A percentile compares a stretch with the other conserved stretches of the same genome.
Evolutionary conservation across 2,797 vertebrate species (phyloP).

Genomic region (Micromesistius poutassou): DNA sequence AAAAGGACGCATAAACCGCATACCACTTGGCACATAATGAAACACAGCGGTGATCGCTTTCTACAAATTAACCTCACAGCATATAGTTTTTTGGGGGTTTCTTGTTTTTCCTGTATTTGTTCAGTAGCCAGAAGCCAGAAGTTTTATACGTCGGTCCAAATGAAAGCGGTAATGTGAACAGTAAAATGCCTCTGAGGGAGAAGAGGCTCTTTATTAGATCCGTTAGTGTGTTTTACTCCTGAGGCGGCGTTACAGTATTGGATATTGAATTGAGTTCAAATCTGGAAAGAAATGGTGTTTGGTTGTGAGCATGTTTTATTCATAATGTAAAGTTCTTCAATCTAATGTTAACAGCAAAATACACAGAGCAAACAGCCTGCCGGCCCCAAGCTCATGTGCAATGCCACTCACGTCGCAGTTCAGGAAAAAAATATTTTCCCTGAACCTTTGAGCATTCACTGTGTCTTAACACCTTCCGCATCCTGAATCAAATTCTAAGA

Average conservation of each 20-base stretch:
- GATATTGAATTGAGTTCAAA: conserved; percentile 27
- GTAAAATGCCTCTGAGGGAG: conserved; percentile 17
- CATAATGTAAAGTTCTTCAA: conserved; percentile 35
- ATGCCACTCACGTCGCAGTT: conserved; percentile 27
- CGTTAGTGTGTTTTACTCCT: conserved; percentile 36
- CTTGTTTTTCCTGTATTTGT: background rate
- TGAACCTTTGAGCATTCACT: background rate
- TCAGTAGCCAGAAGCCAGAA: conserved; percentile 1
- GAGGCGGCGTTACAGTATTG: conserved; percentile 24
- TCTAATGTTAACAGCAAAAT: conserved; percentile 26
- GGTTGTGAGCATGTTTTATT: conserved; percentile 52
- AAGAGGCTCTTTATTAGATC: conserved; percentile 6
- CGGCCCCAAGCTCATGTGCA: conserved; percentile 13
- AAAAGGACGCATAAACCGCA: background rate
- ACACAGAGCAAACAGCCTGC: conserved; percentile 25
- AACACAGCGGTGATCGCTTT: background rate
- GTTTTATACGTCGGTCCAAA: background rate
- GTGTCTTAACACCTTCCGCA: background rate
- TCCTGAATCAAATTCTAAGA: background rate
- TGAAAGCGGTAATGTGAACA: conserved; percentile 14
- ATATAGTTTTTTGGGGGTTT: background rate
- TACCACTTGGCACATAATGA: background rate
- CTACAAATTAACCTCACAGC: conserved; percentile 3
- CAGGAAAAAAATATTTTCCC: conserved; percentile 3
- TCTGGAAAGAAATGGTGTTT: conserved; percentile 28